Evolutionary conservation across 1,140 invertebrate species (phyloP).

Genomic region (Drosophila rufa): DNA sequence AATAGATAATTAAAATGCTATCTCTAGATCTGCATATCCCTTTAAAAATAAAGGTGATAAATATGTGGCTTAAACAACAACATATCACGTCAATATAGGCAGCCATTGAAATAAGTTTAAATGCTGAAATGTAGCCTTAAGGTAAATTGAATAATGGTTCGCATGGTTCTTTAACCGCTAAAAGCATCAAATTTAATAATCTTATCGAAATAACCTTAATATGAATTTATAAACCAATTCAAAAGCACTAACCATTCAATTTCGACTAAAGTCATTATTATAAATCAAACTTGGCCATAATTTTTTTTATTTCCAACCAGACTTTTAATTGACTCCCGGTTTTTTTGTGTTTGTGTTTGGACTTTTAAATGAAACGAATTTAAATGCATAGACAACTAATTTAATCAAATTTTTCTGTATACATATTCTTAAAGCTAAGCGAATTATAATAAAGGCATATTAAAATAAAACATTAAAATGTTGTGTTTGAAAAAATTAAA

Average conservation of each 20-base stretch:
- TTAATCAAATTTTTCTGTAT: neutral
- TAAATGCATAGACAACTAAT: slow-evolving; percentile 1
- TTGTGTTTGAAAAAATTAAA: neutral
- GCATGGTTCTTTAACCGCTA: neutral
- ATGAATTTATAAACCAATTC: slow-evolving; percentile 29
- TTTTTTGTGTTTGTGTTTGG: neutral
- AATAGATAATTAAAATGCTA: neutral
- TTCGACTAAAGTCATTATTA: slow-evolving; percentile 27
- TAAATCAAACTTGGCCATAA: slow-evolving; percentile 19
- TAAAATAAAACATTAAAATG: neutral
- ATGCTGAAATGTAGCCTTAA: neutral
- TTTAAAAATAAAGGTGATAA: neutral
- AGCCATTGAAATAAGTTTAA: neutral
- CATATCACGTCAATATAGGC: neutral
- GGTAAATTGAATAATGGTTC: neutral
- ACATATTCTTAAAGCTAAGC: neutral
- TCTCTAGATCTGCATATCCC: neutral
- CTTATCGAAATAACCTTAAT: slow-evolving; percentile 11
- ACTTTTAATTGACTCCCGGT: slow-evolving; percentile 11
- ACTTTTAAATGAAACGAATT: slow-evolving; percentile 13
- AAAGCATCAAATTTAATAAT: slow-evolving; percentile 9
- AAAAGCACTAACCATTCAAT: slow-evolving; percentile 32
- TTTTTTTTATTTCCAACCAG: slow-evolving; percentile 7
- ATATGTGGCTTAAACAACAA: neutral
- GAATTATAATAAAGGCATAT: neutral